Percentiles rank a stretch among this genome's conserved stretches.
Evolutionary conservation across 1,140 invertebrate species (phyloP).

Genomic region (Scaptodrosophila lebanonensis): DNA sequence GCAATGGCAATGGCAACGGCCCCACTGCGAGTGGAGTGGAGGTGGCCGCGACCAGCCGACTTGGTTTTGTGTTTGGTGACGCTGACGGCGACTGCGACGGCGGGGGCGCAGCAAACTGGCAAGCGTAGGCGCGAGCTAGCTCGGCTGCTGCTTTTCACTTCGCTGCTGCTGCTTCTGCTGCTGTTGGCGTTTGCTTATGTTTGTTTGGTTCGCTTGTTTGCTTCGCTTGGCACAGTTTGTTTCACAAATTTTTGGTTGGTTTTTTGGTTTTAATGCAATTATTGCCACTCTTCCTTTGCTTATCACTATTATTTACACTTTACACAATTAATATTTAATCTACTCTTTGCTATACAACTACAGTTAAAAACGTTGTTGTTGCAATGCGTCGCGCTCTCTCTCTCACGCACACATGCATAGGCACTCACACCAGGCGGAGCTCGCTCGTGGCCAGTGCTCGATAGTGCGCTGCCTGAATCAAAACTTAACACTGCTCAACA

Average conservation of each 20-base stretch:
- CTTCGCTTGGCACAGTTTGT: conserved; percentile 21
- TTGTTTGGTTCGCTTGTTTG: conserved; percentile 5
- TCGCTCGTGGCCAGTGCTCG: too few species aligned
- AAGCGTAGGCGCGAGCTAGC: conserved; percentile 22
- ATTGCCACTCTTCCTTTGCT: neutral
- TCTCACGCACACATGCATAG: conserved; percentile 23
- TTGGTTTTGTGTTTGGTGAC: too few species aligned
- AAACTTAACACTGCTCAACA: too few species aligned
- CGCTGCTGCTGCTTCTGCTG: neutral
- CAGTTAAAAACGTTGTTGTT: too few species aligned
- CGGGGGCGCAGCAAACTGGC: neutral
- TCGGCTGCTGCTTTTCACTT: conserved; percentile 2
- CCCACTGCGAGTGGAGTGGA: too few species aligned
- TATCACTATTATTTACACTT: conserved; percentile 3
- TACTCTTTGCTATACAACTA: neutral
- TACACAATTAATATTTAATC: neutral
- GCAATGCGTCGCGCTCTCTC: conserved; percentile 6
- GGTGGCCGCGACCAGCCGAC: neutral
- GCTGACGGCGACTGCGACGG: neutral
- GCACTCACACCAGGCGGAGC: too few species aligned
- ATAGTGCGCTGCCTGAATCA: too few species aligned
- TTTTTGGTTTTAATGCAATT: neutral
- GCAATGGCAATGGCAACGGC: neutral
- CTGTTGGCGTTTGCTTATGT: conserved; percentile 1
- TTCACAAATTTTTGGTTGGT: neutral